Conservation (phyloP, 2,113 vertebrate species). For the Upupa epops region DNA sequence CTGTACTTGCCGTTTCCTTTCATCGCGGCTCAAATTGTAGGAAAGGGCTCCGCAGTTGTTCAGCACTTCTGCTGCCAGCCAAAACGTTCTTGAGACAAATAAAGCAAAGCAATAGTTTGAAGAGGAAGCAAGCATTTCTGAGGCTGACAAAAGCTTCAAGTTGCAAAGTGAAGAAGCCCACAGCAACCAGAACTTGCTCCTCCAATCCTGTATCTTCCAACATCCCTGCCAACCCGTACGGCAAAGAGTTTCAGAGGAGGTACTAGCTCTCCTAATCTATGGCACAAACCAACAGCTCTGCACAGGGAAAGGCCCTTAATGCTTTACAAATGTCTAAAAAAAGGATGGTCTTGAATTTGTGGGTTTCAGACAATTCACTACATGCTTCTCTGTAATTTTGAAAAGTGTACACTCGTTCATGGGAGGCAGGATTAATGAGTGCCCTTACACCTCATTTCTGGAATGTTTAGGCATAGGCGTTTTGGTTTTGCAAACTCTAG, state of each 20-base stretch:
- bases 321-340: background rate
- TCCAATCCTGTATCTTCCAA: slow-evolving; percentile 28
- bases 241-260: background rate
- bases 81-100: background rate
- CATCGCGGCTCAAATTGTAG: background rate
- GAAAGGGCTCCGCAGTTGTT: background rate
- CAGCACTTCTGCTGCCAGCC: background rate
- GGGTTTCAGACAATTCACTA: background rate
- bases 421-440: background rate
- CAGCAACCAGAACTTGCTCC: background rate
- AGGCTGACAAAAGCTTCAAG: slow-evolving; percentile 1
- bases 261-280: background rate
- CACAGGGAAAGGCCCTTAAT: background rate
- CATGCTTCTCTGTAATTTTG: background rate
- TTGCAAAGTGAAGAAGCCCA: slow-evolving; percentile 10
- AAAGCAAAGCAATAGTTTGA: background rate
- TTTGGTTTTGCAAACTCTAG: background rate
- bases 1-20: background rate
- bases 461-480: background rate
- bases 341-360: background rate
- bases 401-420: background rate
- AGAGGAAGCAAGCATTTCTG: background rate
- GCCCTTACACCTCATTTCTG: background rate
- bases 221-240: slow-evolving; percentile 17
- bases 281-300: background rate